Conservation (phyloP, 2,797 vertebrate species). For the Toxotes lorentzi region DNA sequence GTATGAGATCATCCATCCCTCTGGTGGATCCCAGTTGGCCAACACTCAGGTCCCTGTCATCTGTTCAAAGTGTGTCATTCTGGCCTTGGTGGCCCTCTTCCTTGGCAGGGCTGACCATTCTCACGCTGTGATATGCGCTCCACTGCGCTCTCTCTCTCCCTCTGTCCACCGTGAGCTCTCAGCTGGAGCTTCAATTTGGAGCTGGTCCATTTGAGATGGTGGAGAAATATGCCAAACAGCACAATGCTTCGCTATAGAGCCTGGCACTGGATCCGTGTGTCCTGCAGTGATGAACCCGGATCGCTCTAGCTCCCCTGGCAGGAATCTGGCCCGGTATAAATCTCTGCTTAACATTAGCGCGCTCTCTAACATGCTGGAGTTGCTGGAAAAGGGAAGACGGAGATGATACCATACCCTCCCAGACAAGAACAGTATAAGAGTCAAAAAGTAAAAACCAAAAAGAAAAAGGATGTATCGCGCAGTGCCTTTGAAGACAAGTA, state of each 20-base stretch:
- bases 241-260: slow-evolving; percentile 65
- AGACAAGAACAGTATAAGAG: slow-evolving; percentile 16
- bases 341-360: slow-evolving; percentile 52
- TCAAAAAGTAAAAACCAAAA: slow-evolving; percentile 35
- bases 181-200: slow-evolving; percentile 71
- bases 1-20: slow-evolving; percentile 74
- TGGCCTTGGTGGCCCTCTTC: slow-evolving; percentile 65
- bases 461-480: slow-evolving; percentile 26
- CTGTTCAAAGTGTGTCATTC: slow-evolving; percentile 80
- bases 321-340: slow-evolving; percentile 57
- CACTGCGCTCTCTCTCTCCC: slow-evolving; percentile 53
- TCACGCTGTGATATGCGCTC: slow-evolving; percentile 68
- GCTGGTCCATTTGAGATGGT: slow-evolving; percentile 57
- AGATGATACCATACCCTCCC: slow-evolving; percentile 20
- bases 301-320: slow-evolving; percentile 58
- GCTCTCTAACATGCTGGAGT: slow-evolving; percentile 30
- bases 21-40: slow-evolving; percentile 74
- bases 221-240: slow-evolving; percentile 67
- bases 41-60: slow-evolving; percentile 76
- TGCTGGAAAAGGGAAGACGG: slow-evolving; percentile 23
- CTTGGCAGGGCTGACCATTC: slow-evolving; percentile 65
- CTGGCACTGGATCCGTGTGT: slow-evolving; percentile 59
- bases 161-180: slow-evolving; percentile 65
- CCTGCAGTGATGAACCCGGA: slow-evolving; percentile 68
- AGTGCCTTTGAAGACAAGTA: slow-evolving; percentile 24